Conservation (phyloP, 2,888 invertebrate species). For the Hetaerina titia region DNA sequence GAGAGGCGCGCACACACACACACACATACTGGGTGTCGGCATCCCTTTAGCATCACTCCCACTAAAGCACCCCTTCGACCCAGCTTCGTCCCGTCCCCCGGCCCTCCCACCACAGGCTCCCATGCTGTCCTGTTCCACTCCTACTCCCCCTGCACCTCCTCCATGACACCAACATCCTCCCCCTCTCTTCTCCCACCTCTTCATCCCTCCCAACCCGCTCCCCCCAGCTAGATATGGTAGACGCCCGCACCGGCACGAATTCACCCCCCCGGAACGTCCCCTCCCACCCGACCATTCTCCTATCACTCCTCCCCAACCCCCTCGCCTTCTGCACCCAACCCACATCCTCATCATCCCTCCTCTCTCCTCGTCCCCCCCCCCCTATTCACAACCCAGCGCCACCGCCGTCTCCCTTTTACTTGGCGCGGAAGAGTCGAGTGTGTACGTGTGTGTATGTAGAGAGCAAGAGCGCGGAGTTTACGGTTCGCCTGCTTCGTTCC, state of each 20-base stretch:
- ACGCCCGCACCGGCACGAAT: neutral
- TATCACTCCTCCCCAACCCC: neutral
- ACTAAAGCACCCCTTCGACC: neutral
- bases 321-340: neutral
- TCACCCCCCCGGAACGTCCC: neutral
- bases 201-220: neutral
- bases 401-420: conserved; percentile 43
- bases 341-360: neutral
- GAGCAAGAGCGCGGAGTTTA: conserved; percentile 57
- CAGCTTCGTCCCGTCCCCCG: neutral
- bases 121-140: neutral
- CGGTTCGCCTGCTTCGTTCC: conserved; percentile 62
- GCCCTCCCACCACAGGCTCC: neutral
- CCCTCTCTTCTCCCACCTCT: neutral
- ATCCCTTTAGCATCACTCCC: conserved; percentile 50
- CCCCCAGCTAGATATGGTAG: neutral
- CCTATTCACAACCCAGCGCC: neutral
- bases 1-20: neutral
- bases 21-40: conserved; percentile 28
- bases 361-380: neutral
- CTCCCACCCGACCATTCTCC: neutral
- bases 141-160: neutral
- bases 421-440: conserved; percentile 37
- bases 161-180: neutral
- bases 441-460: neutral